phyloP scores from a whole-genome alignment of 2,888 invertebrate genomes.

The Agapetus fuscipes region DNA sequence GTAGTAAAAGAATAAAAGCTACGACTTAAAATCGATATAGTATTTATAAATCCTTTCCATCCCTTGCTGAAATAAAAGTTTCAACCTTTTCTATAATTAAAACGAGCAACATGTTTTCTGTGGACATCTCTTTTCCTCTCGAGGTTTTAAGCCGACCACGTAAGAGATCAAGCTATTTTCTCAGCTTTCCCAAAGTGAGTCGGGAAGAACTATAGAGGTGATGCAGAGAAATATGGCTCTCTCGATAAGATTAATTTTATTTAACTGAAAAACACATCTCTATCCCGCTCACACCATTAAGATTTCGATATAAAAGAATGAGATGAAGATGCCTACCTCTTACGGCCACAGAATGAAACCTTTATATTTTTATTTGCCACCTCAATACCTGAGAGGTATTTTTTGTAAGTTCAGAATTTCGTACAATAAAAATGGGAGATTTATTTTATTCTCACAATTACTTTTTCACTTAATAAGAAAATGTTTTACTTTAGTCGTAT shows the following conservation, averaged over 20 bases:
- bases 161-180: slow-evolving; percentile 10
- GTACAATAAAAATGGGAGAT: slow-evolving; percentile 9
- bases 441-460: background rate
- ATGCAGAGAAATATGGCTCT: slow-evolving; percentile 43
- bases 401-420: slow-evolving; percentile 18
- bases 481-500: no score
- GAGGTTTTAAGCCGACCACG: background rate
- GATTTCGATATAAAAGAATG: slow-evolving; percentile 2
- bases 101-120: slow-evolving; percentile 14
- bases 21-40: no score
- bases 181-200: slow-evolving; percentile 1
- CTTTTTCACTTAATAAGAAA: no score
- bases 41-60: slow-evolving; percentile 23
- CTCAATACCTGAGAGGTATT: slow-evolving; percentile 17
- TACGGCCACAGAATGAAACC: slow-evolving; percentile 10
- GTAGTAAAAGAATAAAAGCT: no score
- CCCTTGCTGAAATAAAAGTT: slow-evolving; percentile 22
- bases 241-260: slow-evolving; percentile 43
- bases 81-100: slow-evolving; percentile 22
- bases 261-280: slow-evolving; percentile 23
- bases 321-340: no score
- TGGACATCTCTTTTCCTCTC: slow-evolving; percentile 7
- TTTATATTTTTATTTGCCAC: slow-evolving; percentile 21
- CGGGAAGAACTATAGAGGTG: slow-evolving; percentile 37
- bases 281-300: slow-evolving; percentile 23